Conservation (phyloP, 2,797 vertebrate genomes). For the Margarornis squamiger region DNA sequence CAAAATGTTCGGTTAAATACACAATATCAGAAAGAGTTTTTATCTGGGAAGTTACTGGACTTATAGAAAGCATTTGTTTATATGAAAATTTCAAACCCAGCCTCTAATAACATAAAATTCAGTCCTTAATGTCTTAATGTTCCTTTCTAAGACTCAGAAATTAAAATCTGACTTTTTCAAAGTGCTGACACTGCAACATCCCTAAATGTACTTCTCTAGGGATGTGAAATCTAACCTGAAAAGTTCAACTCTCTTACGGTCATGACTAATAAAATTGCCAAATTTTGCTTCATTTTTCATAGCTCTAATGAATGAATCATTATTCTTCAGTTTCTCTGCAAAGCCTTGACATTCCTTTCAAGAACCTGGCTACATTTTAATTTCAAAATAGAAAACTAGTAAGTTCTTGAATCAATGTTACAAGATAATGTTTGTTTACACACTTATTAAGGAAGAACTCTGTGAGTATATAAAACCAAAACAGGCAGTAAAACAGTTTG, state of each 20-base stretch:
- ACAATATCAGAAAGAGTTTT: neutral
- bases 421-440: neutral
- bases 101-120: neutral
- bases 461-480: neutral
- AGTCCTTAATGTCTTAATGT: neutral
- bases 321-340: neutral
- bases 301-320: slow-evolving; percentile 6
- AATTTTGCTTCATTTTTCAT: neutral
- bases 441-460: neutral
- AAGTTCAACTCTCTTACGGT: neutral
- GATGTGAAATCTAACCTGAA: neutral
- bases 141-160: neutral
- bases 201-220: neutral
- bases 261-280: neutral
- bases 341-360: neutral
- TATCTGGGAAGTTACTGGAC: neutral
- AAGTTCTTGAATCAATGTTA: neutral
- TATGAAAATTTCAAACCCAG: neutral
- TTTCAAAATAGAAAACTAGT: neutral
- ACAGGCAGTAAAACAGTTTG: neutral
- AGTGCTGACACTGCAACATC: neutral
- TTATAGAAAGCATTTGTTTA: neutral
- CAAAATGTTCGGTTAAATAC: neutral
- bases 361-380: neutral
- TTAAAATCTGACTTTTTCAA: neutral